phyloP scores from a whole-genome alignment of 1,140 invertebrate species.

The Trinorchestia longiramus region DNA sequence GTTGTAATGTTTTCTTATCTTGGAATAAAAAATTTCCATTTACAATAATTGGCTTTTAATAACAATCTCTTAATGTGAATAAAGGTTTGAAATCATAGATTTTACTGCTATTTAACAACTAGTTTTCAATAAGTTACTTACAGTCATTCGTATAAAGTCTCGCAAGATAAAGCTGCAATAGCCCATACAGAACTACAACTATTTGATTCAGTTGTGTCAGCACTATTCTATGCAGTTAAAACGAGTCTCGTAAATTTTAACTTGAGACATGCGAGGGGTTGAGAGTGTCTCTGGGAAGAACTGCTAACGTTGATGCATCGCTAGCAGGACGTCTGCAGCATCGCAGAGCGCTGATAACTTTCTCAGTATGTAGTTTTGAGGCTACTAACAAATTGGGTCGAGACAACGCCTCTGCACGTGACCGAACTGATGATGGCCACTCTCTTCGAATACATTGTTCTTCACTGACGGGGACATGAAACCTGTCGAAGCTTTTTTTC shows the following conservation, averaged over 20 bases:
- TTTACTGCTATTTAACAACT: neutral
- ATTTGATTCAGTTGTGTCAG: neutral
- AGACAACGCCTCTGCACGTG: neutral
- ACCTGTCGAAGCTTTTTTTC: neutral
- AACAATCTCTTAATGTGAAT: neutral
- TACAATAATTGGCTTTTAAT: neutral
- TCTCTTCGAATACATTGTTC: neutral
- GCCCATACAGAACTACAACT: neutral
- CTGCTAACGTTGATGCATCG: constrained; percentile 32
- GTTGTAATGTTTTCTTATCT: too few species aligned
- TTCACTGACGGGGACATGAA: neutral
- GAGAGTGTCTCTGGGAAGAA: neutral
- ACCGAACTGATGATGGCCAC: neutral
- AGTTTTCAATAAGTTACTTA: neutral
- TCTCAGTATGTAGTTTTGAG: constrained; percentile 20
- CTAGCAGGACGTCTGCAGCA: constrained; percentile 14
- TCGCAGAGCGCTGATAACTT: constrained; percentile 33
- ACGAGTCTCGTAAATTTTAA: neutral
- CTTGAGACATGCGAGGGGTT: neutral
- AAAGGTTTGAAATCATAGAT: neutral
- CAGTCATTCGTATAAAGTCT: neutral
- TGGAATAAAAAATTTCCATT: too few species aligned
- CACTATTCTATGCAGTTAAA: constrained; percentile 14
- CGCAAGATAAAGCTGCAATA: neutral
- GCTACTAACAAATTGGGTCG: constrained; percentile 32